Evolutionary conservation across 2,797 vertebrate species (phyloP).

Genomic region (Lepidocolaptes lacrymiger): DNA sequence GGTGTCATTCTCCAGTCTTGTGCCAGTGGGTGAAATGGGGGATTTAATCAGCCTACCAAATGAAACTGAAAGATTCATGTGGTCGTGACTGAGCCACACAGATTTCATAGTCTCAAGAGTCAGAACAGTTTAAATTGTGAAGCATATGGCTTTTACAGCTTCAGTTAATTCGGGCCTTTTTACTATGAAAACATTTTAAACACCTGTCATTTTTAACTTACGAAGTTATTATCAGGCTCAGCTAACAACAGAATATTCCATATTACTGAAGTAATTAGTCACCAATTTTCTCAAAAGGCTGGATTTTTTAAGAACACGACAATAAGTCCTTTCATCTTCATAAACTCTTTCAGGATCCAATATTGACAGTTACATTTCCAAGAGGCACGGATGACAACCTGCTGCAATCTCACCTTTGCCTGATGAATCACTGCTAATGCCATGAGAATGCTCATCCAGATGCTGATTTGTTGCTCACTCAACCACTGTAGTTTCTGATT

Average conservation of each 20-base stretch:
- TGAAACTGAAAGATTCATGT: not conserved
- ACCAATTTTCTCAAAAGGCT: constrained; percentile 32
- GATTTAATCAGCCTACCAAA: constrained; percentile 6
- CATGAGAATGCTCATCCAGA: not conserved
- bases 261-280: constrained; percentile 59
- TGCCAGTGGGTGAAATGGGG: not conserved
- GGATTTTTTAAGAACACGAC: constrained; percentile 7
- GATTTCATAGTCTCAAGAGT: not conserved
- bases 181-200: constrained; percentile 49
- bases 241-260: constrained; percentile 15
- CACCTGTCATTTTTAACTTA: constrained; percentile 42
- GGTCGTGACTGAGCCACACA: constrained; percentile 1
- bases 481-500: not conserved
- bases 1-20: not conserved
- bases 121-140: constrained; percentile 2
- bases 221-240: constrained; percentile 48
- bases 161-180: constrained; percentile 30
- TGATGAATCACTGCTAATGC: not conserved
- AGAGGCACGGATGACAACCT: not conserved
- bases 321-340: constrained; percentile 25
- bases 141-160: constrained; percentile 33
- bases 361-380: not conserved
- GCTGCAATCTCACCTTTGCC: not conserved
- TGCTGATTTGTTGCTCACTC: not conserved
- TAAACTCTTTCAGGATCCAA: not conserved